Base-by-base conservation (phyloP, 2,797 vertebrate species). In the Oreonectes daqikongensis region DNA sequence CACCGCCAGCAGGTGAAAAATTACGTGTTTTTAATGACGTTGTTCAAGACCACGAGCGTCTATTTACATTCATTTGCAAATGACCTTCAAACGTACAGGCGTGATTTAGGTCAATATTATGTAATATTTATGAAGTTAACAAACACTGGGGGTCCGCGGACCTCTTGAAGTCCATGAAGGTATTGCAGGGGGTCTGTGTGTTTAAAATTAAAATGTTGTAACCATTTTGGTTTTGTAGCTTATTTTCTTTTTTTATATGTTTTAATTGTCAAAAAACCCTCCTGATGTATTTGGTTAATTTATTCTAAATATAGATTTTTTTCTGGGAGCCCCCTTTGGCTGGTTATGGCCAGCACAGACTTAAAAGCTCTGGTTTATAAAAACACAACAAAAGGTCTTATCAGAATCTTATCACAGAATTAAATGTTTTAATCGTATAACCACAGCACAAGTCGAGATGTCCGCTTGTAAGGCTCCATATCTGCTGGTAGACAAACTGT, bases 11-110 rank as follows among this genome's bases (percentile, higher is more conserved):
- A 32, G 18, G 9, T 35, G 17, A 1, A 18, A 66, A 65, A 55
- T 14, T 28, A 15, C 3, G 38, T 40, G 1, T 40, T 40, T 18
- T 32, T 18, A 7, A 53, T 42, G 26, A 55, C 18, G 17, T 42
- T 38, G 22, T 42, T 42, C 4, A 46, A 14, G 10, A 3, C 2
- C 12, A 42, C 10, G 35, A 7, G 14, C 3, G 42, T 44, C 12
- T 14, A 4, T 48, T 63, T 65, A 1, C 2, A 28, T 55, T 7
- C 4, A 66, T 66, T 55, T 55, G 50, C 24, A 75, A 55, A 75
- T 44, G 0, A 57, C 63, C 18, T 74, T 64, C 7, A 50, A 73
- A 28, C 2, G 18, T 9, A 35, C 10, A 32, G 24, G 15, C 10
- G 32, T 10, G 22, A 26, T 12, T 10, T n/a, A n/a, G n/a, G 8